phyloP scores from a whole-genome alignment of 2,113 vertebrate species.

The Lathamus discolor region DNA sequence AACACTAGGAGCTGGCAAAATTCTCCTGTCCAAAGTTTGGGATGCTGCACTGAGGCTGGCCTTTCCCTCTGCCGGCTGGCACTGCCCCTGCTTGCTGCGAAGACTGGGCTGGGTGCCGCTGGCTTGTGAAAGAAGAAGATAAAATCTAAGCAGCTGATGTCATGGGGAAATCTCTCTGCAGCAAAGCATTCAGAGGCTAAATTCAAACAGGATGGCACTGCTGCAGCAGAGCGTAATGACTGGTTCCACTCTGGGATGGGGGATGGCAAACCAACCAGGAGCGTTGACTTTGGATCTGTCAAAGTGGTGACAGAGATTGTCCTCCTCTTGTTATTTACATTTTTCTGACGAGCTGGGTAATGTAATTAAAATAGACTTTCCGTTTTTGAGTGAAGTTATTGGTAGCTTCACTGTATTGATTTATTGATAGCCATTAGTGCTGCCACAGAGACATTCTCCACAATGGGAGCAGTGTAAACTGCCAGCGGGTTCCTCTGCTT shows the following conservation, averaged over 20 bases:
- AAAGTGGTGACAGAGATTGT: background rate
- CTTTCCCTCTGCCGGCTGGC: background rate
- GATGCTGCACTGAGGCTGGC: background rate
- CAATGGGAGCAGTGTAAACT: background rate
- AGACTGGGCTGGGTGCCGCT: background rate
- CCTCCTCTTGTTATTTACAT: background rate
- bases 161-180: background rate
- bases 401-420: accelerated
- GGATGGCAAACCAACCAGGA: background rate
- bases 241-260: background rate
- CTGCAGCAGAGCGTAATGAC: background rate
- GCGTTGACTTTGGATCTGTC: background rate
- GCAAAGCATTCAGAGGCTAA: accelerated
- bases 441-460: background rate
- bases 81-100: background rate
- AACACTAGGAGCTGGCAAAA: background rate
- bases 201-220: background rate
- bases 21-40: background rate
- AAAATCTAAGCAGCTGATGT: background rate
- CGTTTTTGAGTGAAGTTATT: background rate
- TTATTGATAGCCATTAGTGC: background rate
- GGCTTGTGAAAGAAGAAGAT: background rate
- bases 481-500: background rate
- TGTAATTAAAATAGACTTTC: background rate
- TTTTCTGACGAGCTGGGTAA: background rate